Evolutionary conservation across 2,113 vertebrate genomes (phyloP), one percentile per base, ranked within the genome.

Genomic region (Odobenus rosmarus): DNA sequence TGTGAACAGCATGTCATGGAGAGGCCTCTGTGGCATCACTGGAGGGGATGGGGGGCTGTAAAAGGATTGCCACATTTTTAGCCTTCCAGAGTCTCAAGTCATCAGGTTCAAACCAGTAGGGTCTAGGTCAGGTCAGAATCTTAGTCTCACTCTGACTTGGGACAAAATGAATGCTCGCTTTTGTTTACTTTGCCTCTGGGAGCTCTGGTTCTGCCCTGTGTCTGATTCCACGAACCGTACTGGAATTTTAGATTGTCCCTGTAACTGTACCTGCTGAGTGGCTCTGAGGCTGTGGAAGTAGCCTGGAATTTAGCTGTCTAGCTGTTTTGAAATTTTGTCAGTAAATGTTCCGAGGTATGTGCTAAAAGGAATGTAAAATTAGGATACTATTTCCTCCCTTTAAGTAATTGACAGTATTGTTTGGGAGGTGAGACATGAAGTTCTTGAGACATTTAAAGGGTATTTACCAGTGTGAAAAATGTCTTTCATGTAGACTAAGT

Each of bases 381-480:
- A 88, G 55, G 79, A 42, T 33, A n/a, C 19, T 51, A 2, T 33
- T 67, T 21, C 36, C 15, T 80, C 42, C 80, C 42, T 83, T 80
- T 83, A 19, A 64, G 59, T 88, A 80, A 51, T 51, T 36, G 24
- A 59, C 14, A 49, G n/a, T 62, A 49, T 86, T 82, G 57, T 90
- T 80, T 59, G 74, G 69, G 76, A 61, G 88, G 88, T 31, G 72
- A 92, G 69, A 61, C 46, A 28, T 24, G 13, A 79, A 62, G 61
- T 94, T 76, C 77, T 91, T 49, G 36, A 64, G 82, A 77, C 72
- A 86, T 86, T 82, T 36, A 57, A 94, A 93, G 77, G 87, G 26
- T 95, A 88, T 88, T 93, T 96, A 64, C 89, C 8, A 36, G 33
- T 42, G 88, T 90, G 53, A 57, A 96, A 79, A 88, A 53, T 49